These are phyloP conservation scores for Paralvinella palmiformis DNA, from an alignment of 1,140 invertebrate species.

Conservation along the genomic window DNA sequence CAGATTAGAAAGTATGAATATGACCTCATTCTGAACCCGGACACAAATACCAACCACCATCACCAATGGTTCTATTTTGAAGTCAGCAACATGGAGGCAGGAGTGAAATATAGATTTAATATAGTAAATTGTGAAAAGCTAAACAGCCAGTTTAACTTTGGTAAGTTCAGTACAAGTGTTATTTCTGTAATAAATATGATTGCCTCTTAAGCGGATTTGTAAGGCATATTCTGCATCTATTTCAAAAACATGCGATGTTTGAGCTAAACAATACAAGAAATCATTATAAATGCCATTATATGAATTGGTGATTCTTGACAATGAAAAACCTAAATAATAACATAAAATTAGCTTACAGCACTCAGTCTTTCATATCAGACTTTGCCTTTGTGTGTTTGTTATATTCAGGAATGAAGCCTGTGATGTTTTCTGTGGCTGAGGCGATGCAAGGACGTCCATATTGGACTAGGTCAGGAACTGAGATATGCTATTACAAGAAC, in stretches of 20 bases:
- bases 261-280: too few species aligned
- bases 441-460: conserved; percentile 60
- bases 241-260: background rate
- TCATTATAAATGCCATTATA: too few species aligned
- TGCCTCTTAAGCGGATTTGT: background rate
- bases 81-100: conserved; percentile 72
- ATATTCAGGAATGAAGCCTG: conserved; percentile 72
- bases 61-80: conserved; percentile 94
- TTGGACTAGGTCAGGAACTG: conserved; percentile 68
- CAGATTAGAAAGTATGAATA: conserved; percentile 64
- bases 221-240: background rate
- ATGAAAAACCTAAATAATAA: too few species aligned
- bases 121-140: conserved; percentile 86
- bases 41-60: conserved; percentile 71
- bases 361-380: too few species aligned
- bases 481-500: conserved; percentile 73
- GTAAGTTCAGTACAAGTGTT: conserved; percentile 45
- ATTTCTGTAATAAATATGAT: too few species aligned
- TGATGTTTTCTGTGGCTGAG: conserved; percentile 76
- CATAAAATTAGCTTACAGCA: too few species aligned
- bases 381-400: background rate
- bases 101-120: conserved; percentile 74
- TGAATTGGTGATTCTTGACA: too few species aligned
- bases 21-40: conserved; percentile 85
- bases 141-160: conserved; percentile 84